Conservation (phyloP, 1,140 invertebrate genomes). For the Papilio aristodemus region DNA sequence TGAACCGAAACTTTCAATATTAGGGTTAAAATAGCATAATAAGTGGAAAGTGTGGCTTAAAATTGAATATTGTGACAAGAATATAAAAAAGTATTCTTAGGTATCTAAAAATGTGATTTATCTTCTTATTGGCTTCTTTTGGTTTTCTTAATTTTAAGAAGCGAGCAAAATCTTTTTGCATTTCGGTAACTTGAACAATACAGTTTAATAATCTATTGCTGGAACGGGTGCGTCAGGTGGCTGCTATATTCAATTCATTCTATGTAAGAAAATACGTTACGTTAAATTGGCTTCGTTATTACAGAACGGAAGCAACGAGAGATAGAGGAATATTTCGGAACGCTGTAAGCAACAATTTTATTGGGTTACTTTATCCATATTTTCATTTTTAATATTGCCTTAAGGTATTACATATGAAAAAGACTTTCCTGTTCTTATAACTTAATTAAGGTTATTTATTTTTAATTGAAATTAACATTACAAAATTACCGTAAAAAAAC, state of each 20-base stretch:
- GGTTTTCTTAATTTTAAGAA: no score
- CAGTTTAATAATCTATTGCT: neutral
- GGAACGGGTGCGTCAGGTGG: neutral
- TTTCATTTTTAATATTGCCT: constrained; percentile 2
- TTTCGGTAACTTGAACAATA: neutral
- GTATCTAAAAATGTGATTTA: no score
- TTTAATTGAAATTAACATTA: no score
- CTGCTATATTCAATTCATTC: neutral
- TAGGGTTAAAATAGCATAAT: no score
- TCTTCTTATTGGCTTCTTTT: no score
- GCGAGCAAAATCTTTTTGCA: no score
- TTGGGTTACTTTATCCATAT: constrained; percentile 17
- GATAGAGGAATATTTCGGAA: constrained; percentile 7
- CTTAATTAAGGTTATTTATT: no score
- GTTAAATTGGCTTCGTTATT: constrained; percentile 31
- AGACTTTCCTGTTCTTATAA: neutral
- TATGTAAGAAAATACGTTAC: constrained; percentile 26
- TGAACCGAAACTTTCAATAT: no score
- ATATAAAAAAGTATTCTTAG: no score
- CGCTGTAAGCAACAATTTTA: constrained; percentile 2
- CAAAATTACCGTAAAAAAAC: no score
- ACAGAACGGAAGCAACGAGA: constrained; percentile 20
- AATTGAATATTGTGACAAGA: no score
- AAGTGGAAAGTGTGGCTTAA: no score
- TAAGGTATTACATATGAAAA: neutral